A percentile compares a stretch with the other conserved stretches of the same genome.
Conservation (phyloP, 2,888 invertebrate genomes). For the Entomobrya proxima region DNA sequence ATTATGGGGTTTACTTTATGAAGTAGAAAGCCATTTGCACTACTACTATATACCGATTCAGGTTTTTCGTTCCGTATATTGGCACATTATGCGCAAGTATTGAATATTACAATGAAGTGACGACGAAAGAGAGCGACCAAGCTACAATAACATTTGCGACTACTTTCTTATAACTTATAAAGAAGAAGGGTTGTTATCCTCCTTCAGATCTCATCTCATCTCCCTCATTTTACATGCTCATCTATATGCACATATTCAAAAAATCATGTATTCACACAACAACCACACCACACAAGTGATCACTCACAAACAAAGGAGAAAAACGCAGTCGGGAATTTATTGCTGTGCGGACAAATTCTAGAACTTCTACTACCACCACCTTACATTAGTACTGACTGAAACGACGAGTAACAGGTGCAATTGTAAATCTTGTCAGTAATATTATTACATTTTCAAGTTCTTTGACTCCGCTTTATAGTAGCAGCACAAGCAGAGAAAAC, state of each 20-base stretch:
- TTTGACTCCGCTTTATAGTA: slow-evolving; percentile 27
- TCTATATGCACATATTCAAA: slow-evolving; percentile 36
- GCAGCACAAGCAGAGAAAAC: background rate
- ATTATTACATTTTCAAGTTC: slow-evolving; percentile 31
- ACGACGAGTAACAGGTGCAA: slow-evolving; percentile 18
- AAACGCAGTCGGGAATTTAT: slow-evolving; percentile 16
- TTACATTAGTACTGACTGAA: background rate
- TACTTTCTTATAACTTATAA: too few relatives aligned
- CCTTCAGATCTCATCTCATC: slow-evolving; percentile 4
- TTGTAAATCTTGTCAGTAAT: background rate
- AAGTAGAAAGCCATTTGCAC: slow-evolving; percentile 41
- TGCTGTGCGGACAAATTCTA: slow-evolving; percentile 52
- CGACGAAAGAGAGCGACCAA: background rate
- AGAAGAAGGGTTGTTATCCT: slow-evolving; percentile 58
- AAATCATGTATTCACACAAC: slow-evolving; percentile 17
- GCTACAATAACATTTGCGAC: background rate
- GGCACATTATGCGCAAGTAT: background rate
- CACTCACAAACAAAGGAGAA: background rate
- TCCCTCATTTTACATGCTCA: background rate
- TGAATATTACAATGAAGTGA: slow-evolving; percentile 10
- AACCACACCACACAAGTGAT: slow-evolving; percentile 14
- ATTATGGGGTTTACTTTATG: slow-evolving; percentile 50
- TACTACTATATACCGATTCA: slow-evolving; percentile 27
- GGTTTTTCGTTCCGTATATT: background rate
- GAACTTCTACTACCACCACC: background rate